Base-by-base conservation (phyloP, 2,888 invertebrate genomes). In the Corbicula japonica region DNA sequence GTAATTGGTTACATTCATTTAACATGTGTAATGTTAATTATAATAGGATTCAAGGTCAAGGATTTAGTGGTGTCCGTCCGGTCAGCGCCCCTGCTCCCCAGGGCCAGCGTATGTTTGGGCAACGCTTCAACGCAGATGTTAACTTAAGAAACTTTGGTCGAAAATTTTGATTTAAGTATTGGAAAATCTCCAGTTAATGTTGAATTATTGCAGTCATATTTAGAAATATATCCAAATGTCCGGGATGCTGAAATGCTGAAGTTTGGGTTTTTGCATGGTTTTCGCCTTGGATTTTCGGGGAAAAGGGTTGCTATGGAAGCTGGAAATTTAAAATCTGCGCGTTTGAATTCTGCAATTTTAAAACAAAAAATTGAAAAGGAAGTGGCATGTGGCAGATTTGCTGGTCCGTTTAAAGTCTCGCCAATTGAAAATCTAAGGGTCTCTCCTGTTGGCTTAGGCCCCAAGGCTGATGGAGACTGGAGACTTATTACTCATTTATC, bases 401-500 rank as follows among this genome's bases (percentile, higher is more conserved):
- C 58, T 8, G 74, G 75, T 26, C 79, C 70, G 6, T 80, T 75
- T 48, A 10, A 46, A 21, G 15, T 10, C 1, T n/a, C 60, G 6
- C 66, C 74, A 35, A 54, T 79, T 30, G 8, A 21, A 30, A 63
- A 73, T 58, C 54, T 75, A 38, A 32, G 28, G 18, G 15, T 48
- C 2, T 73, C 65, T 8, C 65, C 76, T 34, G 58, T 71, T 21
- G 56, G 54, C 15, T 35, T 56, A 32, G 63, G 61, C 32, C 63
- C 50, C 1, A 69, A 63, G 48, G 12, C 15, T 15, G 66, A 60
- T 58, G 48, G 50, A 2, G 21, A 38, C 10, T 50, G 26, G 34
- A 58, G 69, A 26, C 30, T 72, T 21, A 72, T 68, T 34, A 52
- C 66, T 1, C 65, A 76, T 32, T 52, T 73, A 26, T 73, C 73